Base-by-base conservation (phyloP, 1,140 invertebrate genomes). In the Drosophila chauvacae region DNA sequence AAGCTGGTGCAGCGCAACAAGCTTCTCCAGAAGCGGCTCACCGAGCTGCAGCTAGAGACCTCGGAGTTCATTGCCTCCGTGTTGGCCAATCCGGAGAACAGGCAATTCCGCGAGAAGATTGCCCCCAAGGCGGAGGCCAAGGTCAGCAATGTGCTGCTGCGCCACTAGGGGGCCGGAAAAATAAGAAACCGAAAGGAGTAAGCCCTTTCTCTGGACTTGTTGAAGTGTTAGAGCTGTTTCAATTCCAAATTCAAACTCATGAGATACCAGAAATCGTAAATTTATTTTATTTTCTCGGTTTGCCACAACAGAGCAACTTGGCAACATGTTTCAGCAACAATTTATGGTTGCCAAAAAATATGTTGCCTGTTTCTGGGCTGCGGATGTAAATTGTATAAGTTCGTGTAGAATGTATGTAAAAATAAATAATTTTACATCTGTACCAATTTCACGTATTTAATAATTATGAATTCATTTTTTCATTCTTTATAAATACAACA, bases 1-100 rank as follows among this genome's bases (percentile, higher is more conserved):
- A 91, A 91, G 39, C 59, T 92, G 64, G 86, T 92, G 76, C 88
- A 91, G 55, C 88, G 91, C n/a, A 92, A 92, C 50, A 87, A 86
- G 55, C 39, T 92, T 53, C 57, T 92, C 39, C 91, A 92, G 41
- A 75, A 81, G 55, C 87, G 91, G 35, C 37, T 92, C 41, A 62
- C 81, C 0, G 79, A 92, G 35, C 47, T 92, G 56, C 91, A 92
- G 58, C 42, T 86, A 42, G 91, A 92, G 65, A 92, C 91, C 3
- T 88, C 82, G 9, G 76, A 88, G 66, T 92, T 92, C 41, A 91
- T 92, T 53, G 77, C 91, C 60, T 92, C 91, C 33, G 90, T 92
- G 26, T 42, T 92, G 77, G 80, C 86, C 30, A 92, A 92, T 81
- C 91, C 91, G 7, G 91, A 92, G 58, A 92, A 92, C 60, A 72